Evolutionary conservation across 2,797 vertebrate species (phyloP), one percentile per base, ranked within the genome.

Genomic region (Poeciliopsis infans): DNA sequence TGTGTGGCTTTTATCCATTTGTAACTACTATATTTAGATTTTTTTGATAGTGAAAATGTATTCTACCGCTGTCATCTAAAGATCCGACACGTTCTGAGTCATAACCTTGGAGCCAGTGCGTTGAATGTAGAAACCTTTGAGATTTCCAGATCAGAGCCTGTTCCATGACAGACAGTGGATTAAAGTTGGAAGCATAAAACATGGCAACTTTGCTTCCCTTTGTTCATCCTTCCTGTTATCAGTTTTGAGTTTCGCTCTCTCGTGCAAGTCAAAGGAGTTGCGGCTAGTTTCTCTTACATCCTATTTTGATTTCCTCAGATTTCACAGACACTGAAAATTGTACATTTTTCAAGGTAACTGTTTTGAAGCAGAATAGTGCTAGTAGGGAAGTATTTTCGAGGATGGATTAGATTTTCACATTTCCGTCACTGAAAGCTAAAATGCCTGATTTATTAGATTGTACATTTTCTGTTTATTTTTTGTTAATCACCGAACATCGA

Each of bases 401-500:
- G 33, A 36, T 36, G 15, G 16, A 18, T 36, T 18, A 13, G 51
- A 7, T 61, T 33, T 61, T 33, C 16, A 61, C 6, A 15, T 31
- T 61, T 33, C 57, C 1, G 1, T 6, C 25, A 31, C 16, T 39
- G 5, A 41, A 18, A 10, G 16, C 10, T 20, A n/a, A 43, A n/a
- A 43, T 43, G 36, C 12, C 20, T 23, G 33, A 36, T 36, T 20
- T 20, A 0, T 64, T 61, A 7, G 2, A 39, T 72, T 53, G 18
- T 57, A 31, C 71, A 25, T 43, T 85, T 57, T 70, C 33, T 86
- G 55, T 85, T 83, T 86, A 45, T 77, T 82, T 78, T 82, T 80
- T 39, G 71, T 72, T 76, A 55, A 69, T 88, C 53, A 72, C 76
- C 72, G 55, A 57, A 75, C 81, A 33, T 88, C 72, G 69, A 46